Conservation (phyloP, 2,797 vertebrate genomes). For the Myotis vivesi region DNA sequence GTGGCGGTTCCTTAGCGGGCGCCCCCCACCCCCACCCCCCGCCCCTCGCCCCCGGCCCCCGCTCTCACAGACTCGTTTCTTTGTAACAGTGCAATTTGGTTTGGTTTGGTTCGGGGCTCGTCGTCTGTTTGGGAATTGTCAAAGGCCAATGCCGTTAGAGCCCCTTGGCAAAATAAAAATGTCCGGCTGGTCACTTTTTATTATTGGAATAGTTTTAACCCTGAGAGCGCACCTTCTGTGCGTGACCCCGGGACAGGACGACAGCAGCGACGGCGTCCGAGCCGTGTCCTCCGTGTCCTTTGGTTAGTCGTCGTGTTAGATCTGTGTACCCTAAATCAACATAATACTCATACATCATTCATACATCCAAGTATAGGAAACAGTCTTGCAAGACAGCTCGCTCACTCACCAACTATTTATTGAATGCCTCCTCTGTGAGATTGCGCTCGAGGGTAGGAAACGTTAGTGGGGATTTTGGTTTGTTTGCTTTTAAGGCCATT, state of each 20-base stretch:
- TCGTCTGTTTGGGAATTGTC: constrained; percentile 79
- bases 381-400: background rate
- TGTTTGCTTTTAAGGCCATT: background rate
- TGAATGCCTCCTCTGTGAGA: constrained; percentile 44
- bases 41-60: background rate
- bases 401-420: constrained; percentile 68
- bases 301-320: constrained; percentile 75
- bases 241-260: constrained; percentile 56
- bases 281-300: constrained; percentile 52
- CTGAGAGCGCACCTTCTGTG: constrained; percentile 64
- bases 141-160: constrained; percentile 79
- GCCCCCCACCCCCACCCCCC: constrained; percentile 63
- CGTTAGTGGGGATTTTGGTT: background rate
- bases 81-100: constrained; percentile 88
- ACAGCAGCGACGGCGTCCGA: constrained; percentile 73
- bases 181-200: constrained; percentile 75
- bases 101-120: constrained; percentile 74
- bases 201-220: constrained; percentile 80
- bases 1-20: constrained; percentile 91
- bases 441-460: constrained; percentile 20
- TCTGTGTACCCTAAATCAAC: constrained; percentile 69
- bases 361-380: constrained; percentile 68
- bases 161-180: constrained; percentile 82
- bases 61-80: constrained; percentile 80
- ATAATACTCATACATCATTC: constrained; percentile 72